Conservation (phyloP, 2,888 invertebrate genomes). For the Cylloceria caligata region DNA sequence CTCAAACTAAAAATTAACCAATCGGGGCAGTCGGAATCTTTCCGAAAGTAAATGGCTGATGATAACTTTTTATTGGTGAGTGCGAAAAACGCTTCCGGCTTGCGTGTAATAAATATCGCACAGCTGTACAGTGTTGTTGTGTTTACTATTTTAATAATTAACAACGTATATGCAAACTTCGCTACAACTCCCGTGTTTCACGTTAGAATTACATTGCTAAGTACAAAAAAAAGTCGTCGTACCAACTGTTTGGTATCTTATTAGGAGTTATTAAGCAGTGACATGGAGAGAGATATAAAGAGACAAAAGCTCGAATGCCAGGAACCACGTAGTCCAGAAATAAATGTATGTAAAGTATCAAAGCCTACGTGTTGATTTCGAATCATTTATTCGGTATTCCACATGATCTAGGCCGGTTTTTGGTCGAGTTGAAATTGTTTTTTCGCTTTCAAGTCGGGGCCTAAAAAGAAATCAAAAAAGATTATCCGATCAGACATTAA, state of each 20-base stretch:
- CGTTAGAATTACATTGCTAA: background rate
- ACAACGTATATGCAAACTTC: background rate
- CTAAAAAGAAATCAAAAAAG: too few species aligned
- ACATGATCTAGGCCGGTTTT: background rate
- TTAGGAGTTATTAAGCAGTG: background rate
- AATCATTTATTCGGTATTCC: background rate
- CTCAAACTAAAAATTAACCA: too few species aligned
- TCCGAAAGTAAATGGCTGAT: too few species aligned
- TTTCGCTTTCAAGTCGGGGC: too few species aligned
- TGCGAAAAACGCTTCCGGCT: background rate
- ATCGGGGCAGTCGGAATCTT: too few species aligned
- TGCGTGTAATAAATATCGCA: background rate
- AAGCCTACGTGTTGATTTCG: background rate
- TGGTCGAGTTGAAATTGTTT: background rate
- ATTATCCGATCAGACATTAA: too few species aligned
- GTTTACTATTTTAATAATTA: background rate
- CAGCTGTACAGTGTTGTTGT: conserved; percentile 7
- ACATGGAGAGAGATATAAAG: background rate
- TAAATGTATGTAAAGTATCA: background rate
- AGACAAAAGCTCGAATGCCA: background rate
- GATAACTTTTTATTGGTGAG: background rate
- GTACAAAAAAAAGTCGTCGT: background rate
- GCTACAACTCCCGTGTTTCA: background rate
- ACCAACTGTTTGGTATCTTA: background rate
- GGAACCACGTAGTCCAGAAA: background rate